These are phyloP conservation scores for Macrotus californicus DNA, from an alignment of 2,113 vertebrate genomes.

Conservation along the genomic window DNA sequence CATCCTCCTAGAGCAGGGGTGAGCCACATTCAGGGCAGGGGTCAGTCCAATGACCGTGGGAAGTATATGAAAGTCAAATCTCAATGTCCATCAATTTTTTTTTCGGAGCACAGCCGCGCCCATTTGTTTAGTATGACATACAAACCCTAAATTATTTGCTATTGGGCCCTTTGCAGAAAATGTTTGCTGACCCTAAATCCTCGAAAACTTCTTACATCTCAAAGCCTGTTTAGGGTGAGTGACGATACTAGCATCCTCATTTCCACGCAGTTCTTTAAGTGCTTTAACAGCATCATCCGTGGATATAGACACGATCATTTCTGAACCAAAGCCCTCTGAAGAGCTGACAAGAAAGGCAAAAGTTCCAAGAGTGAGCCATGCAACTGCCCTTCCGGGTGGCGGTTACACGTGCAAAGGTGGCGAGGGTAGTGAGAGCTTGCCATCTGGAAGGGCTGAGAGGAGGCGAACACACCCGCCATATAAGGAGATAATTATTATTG, in stretches of 20 bases:
- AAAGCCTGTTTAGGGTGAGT: neutral
- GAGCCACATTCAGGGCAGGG: neutral
- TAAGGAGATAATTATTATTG: neutral
- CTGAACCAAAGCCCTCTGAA: conserved; percentile 3
- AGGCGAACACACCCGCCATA: neutral
- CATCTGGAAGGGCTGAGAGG: neutral
- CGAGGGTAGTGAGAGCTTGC: neutral
- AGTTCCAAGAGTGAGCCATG: neutral
- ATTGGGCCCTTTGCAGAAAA: neutral
- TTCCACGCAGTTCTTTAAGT: neutral
- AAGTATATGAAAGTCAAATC: neutral
- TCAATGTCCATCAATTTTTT: neutral
- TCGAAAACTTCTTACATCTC: neutral
- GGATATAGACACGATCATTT: neutral
- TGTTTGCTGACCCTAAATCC: neutral
- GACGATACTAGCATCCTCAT: neutral
- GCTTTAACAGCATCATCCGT: neutral
- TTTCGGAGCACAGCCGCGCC: neutral
- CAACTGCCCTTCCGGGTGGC: neutral
- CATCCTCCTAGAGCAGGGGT: neutral
- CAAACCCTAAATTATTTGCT: neutral
- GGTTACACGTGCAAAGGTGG: neutral
- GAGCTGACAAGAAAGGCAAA: neutral
- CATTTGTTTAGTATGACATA: neutral
- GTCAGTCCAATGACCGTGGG: neutral